Percentiles rank a stretch among this genome's conserved stretches.
phyloP scores from a whole-genome alignment of 1,140 invertebrate genomes.

The Medauroidea extradentata region DNA sequence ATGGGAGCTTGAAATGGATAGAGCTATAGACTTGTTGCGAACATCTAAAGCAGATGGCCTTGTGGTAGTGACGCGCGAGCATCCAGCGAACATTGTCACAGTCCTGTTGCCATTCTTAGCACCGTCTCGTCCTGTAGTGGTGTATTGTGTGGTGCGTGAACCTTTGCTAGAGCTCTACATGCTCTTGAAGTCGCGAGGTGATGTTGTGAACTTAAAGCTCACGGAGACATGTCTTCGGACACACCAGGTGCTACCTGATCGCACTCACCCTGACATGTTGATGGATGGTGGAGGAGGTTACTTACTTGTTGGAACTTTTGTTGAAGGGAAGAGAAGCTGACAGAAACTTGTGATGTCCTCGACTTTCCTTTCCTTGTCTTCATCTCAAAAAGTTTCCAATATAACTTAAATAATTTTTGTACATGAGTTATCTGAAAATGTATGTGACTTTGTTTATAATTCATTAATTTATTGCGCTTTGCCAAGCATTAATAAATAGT shows the following conservation, averaged over 20 bases:
- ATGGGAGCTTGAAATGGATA: conserved; percentile 35
- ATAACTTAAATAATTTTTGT: too few species aligned
- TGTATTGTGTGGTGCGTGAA: conserved; percentile 75
- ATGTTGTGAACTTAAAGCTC: conserved; percentile 69
- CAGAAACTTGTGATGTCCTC: too few species aligned
- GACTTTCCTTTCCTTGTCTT: too few species aligned
- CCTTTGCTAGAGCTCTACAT: conserved; percentile 76
- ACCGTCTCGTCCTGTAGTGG: conserved; percentile 74
- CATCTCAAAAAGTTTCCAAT: too few species aligned
- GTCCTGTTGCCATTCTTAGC: conserved; percentile 70
- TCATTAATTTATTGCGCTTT: too few species aligned
- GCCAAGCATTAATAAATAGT: too few species aligned
- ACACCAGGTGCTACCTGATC: conserved; percentile 81
- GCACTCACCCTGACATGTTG: conserved; percentile 78
- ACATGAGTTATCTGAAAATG: too few species aligned
- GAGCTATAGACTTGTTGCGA: conserved; percentile 22
- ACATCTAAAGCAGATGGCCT: conserved; percentile 67
- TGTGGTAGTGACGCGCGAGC: conserved; percentile 75
- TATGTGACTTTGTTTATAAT: too few species aligned
- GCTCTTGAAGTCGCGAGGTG: conserved; percentile 61
- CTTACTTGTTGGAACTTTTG: conserved; percentile 60
- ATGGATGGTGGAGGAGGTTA: conserved; percentile 73
- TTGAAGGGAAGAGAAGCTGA: conserved; percentile 13
- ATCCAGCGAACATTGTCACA: conserved; percentile 73
- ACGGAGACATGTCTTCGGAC: conserved; percentile 82